Evolutionary conservation across 1,140 invertebrate species (phyloP).

Genomic region (Frieseomelitta varia): DNA sequence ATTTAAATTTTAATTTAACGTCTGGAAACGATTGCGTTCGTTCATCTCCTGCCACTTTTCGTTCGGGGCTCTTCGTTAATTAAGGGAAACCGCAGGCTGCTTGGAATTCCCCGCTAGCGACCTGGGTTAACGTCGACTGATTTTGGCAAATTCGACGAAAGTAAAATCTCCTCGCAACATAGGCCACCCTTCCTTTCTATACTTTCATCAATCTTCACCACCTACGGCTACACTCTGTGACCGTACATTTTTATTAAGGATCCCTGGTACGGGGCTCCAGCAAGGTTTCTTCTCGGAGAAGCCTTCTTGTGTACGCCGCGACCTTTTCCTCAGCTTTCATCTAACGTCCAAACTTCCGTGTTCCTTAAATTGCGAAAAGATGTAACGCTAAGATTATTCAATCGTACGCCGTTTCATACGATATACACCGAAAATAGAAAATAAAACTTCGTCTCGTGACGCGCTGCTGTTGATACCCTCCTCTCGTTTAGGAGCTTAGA

Average conservation of each 20-base stretch:
- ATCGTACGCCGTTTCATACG: neutral
- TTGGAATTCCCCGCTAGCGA: neutral
- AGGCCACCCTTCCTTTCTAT: neutral
- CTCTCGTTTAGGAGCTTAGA: neutral
- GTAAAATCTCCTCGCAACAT: neutral
- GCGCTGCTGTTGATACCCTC: neutral
- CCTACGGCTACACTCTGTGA: slow-evolving; percentile 30
- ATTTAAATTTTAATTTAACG: slow-evolving; percentile 34
- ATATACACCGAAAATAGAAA: neutral
- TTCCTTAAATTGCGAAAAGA: slow-evolving; percentile 41
- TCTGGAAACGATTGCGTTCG: neutral
- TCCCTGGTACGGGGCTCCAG: neutral
- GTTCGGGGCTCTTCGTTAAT: neutral
- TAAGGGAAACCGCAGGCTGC: neutral
- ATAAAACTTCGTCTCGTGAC: neutral
- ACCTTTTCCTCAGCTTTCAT: neutral
- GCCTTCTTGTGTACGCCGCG: slow-evolving; percentile 21
- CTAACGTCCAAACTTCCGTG: neutral
- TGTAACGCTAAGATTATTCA: slow-evolving; percentile 23
- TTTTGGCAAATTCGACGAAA: slow-evolving; percentile 35
- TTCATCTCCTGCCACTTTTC: neutral
- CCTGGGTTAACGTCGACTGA: slow-evolving; percentile 5
- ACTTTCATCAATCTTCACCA: slow-evolving; percentile 37
- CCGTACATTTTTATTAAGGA: slow-evolving; percentile 50
- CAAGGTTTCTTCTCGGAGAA: slow-evolving; percentile 19